phyloP scores from a whole-genome alignment of 2,888 invertebrate genomes.

The Merodon equestris region DNA sequence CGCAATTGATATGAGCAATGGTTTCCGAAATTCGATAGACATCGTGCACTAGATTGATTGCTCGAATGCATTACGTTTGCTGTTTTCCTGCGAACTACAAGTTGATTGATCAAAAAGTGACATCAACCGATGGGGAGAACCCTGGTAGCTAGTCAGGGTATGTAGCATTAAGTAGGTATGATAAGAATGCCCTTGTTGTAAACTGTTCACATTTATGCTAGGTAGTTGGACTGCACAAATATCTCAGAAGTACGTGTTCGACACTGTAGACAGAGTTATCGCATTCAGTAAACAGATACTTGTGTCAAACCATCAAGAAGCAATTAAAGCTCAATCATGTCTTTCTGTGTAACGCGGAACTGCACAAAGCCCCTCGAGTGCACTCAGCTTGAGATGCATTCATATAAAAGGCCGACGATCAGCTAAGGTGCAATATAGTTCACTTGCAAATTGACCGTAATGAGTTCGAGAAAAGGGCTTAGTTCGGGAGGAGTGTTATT shows the following conservation, averaged over 20 bases:
- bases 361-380: conserved; percentile 31
- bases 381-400: conserved; percentile 12
- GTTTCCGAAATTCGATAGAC: conserved; percentile 6
- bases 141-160: no score
- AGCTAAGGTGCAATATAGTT: conserved; percentile 1
- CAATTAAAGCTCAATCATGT: conserved; percentile 31
- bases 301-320: conserved; percentile 19
- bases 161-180: no score
- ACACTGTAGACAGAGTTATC: no score
- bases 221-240: no score
- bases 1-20: conserved; percentile 10
- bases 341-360: conserved; percentile 20
- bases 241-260: no score
- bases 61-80: neutral
- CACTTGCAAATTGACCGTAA: neutral
- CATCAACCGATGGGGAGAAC: no score
- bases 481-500: no score
- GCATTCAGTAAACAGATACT: conserved; percentile 21
- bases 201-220: no score
- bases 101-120: no score
- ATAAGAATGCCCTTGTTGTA: no score
- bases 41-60: neutral
- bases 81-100: no score
- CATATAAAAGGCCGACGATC: neutral
- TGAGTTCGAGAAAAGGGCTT: neutral